Percentiles rank a stretch among this genome's conserved stretches.
Conservation (phyloP, 2,888 invertebrate species). For the Pasiphila rectangulata region DNA sequence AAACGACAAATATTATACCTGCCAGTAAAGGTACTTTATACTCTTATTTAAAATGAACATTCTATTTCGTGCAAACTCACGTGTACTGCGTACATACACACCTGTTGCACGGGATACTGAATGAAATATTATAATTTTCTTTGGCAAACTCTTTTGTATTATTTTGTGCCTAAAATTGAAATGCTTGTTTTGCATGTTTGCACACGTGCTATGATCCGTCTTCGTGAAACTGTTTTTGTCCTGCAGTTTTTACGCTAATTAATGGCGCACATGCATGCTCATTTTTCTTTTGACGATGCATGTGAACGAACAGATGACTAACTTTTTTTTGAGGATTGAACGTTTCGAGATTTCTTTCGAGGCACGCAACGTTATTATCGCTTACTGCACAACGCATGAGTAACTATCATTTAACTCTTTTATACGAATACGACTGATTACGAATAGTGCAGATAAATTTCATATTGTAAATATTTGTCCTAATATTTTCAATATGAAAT, state of each 20-base stretch:
- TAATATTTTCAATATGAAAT: no score
- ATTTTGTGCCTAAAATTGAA: background rate
- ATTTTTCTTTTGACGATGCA: conserved; percentile 13
- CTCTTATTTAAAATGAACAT: no score
- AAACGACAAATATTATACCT: no score
- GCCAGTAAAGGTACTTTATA: no score
- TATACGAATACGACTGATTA: no score
- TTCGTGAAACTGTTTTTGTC: conserved; percentile 10
- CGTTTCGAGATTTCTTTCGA: conserved; percentile 19
- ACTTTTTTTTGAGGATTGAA: conserved; percentile 13
- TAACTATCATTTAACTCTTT: background rate
- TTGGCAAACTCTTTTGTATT: no score
- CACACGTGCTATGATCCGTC: conserved; percentile 17
- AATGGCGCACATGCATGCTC: conserved; percentile 16
- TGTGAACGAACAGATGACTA: conserved; percentile 9
- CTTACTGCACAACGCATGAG: conserved; percentile 8
- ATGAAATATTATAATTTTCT: no score
- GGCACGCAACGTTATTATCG: conserved; percentile 20
- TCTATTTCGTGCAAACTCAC: background rate
- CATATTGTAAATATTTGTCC: no score
- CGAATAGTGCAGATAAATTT: no score
- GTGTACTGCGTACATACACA: no score
- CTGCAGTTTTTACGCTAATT: conserved; percentile 17
- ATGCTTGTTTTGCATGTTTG: conserved; percentile 15
- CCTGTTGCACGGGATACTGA: background rate